Conservation (phyloP, 2,888 invertebrate species). For the Drosophila mimetica region DNA sequence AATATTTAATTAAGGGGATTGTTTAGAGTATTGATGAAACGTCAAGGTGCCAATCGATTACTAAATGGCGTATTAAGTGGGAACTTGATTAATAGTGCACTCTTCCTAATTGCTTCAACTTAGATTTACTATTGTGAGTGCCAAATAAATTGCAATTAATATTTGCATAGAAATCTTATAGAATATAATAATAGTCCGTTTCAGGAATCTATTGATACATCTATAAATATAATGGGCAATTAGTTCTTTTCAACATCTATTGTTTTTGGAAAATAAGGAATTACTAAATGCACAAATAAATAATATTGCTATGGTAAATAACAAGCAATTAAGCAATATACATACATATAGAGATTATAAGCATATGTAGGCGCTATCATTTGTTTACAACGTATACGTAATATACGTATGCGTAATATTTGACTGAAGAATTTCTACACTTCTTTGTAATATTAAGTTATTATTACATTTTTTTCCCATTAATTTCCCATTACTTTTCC, state of each 20-base stretch:
- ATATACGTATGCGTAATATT: constrained; percentile 3
- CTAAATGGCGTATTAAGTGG: background rate
- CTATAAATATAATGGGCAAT: too few relatives aligned
- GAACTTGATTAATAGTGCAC: background rate
- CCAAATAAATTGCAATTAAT: too few relatives aligned
- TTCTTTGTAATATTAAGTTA: too few relatives aligned
- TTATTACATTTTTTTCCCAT: too few relatives aligned
- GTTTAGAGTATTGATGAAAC: background rate
- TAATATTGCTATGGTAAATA: background rate
- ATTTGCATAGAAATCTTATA: too few relatives aligned
- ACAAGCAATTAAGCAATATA: background rate
- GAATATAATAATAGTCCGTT: too few relatives aligned
- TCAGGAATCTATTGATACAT: too few relatives aligned
- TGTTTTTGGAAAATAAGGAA: too few relatives aligned
- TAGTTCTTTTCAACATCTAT: too few relatives aligned
- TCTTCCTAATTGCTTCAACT: background rate
- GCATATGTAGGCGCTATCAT: background rate
- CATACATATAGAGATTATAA: background rate
- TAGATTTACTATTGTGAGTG: background rate
- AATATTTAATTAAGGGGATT: constrained; percentile 23
- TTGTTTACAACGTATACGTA: background rate
- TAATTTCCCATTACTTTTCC: too few relatives aligned
- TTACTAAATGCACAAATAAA: too few relatives aligned
- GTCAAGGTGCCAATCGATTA: background rate
- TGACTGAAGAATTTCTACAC: too few relatives aligned